phyloP scores from a whole-genome alignment of 1,140 invertebrate genomes.

The Lepidotrigona ventralis region DNA sequence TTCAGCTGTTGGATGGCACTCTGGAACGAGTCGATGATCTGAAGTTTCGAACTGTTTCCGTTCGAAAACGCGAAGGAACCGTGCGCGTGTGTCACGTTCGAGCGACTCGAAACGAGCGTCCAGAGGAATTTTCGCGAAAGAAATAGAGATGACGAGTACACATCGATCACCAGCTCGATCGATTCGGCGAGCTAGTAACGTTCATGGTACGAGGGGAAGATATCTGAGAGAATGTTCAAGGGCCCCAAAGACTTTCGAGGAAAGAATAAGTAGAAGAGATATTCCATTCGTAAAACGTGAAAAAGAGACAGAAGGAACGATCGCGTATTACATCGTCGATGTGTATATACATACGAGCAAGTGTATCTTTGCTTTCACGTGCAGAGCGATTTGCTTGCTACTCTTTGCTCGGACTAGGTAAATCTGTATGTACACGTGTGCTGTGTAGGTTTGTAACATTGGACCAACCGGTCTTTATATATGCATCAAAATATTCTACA shows the following conservation, averaged over 20 bases:
- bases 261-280: slow-evolving; percentile 8
- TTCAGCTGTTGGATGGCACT: not conserved
- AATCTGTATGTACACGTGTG: not conserved
- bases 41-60: not conserved
- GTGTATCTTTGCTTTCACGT: not conserved
- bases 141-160: not conserved
- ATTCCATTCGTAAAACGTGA: slow-evolving; percentile 37
- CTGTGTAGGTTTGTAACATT: too few species aligned
- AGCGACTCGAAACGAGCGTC: not conserved
- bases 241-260: slow-evolving; percentile 10
- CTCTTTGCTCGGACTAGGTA: not conserved
- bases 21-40: not conserved
- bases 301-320: slow-evolving; percentile 7
- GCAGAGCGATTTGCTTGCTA: not conserved
- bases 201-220: not conserved
- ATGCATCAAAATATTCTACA: too few species aligned
- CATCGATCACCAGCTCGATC: slow-evolving; percentile 29
- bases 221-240: slow-evolving; percentile 1
- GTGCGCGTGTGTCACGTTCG: not conserved
- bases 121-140: not conserved
- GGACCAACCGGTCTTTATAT: too few species aligned
- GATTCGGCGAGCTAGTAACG: slow-evolving; percentile 17
- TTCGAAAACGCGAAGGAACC: not conserved
- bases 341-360: not conserved
- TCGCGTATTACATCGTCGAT: slow-evolving; percentile 18